Evolutionary conservation across 2,797 vertebrate species (phyloP), one percentile per base, ranked within the genome.

Genomic region (Girardinus metallicus): DNA sequence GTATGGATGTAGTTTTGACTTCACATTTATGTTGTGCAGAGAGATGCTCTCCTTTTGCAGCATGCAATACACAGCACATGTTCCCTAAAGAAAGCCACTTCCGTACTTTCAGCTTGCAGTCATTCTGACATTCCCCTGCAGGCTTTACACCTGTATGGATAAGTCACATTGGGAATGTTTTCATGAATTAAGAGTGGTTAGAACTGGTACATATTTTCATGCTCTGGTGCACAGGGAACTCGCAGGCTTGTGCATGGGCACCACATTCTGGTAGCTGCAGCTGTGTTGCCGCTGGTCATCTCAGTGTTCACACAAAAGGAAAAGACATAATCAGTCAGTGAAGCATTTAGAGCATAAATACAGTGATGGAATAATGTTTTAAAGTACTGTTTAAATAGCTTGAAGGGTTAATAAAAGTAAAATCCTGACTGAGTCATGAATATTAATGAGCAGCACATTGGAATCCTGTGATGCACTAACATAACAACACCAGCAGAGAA

Each of bases 371-470:
- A 81, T 3, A 16, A 60, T 49, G 53, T 41, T 79, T 83, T 66
- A 62, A 31, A 87, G 83, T 64, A 62, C 8, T 78, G 60, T 77
- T 75, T 68, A 73, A 64, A 70, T 31, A 79, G 43, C 66, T 75
- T 81, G 88, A 84, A 70, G 78, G 80, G 78, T 91, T 90, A 85
- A 85, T 87, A 88, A 81, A 88, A 87, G 90, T 91, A 84, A 91
- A 90, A 90, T 89, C 84, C 88, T 87, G 80, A 82, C 80, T 31
- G 2, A 80, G 5, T 64, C 77, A 81, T 94, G 85, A 89, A 91
- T 92, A 94, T 93, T 90, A 85, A 93, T 87, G 81, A 84, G 83
- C 80, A 57, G 82, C 78, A 82, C 21, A 44, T 49, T 47, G 47
- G 71, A 81, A 83, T 79, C 76, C 81, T 73, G 80, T 81, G 85